Percentiles rank a stretch among this genome's conserved stretches.
Conservation (phyloP, 2,888 invertebrate genomes). For the Erynnis tages region DNA sequence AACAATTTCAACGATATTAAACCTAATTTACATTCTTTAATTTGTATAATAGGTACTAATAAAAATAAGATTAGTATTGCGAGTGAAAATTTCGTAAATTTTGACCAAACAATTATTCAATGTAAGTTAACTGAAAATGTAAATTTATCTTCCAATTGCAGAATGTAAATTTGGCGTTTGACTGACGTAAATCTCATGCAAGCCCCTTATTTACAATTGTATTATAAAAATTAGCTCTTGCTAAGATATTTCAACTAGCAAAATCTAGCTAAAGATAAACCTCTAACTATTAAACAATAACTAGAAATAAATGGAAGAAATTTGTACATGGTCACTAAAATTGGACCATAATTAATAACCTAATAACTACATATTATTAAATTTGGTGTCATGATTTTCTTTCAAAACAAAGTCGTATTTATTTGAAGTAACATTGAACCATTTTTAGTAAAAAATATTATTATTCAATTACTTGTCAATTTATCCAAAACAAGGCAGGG, state of each 20-base stretch:
- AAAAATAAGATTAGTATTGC: too few relatives aligned
- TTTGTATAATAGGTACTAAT: too few relatives aligned
- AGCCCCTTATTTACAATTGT: conserved; percentile 11
- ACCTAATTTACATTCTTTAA: conserved; percentile 12
- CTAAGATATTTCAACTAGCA: conserved; percentile 38
- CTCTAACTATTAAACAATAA: conserved; percentile 7
- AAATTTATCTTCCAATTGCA: background rate
- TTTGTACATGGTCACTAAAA: conserved; percentile 7
- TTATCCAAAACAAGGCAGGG: too few relatives aligned
- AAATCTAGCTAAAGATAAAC: conserved; percentile 36
- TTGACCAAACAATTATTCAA: too few relatives aligned
- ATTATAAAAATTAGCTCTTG: conserved; percentile 1
- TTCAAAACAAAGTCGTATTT: too few relatives aligned
- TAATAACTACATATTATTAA: background rate
- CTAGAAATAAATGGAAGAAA: conserved; percentile 20
- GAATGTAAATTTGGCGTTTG: conserved; percentile 14
- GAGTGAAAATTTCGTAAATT: too few relatives aligned
- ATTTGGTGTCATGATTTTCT: conserved; percentile 21
- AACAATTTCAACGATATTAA: background rate
- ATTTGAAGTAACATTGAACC: too few relatives aligned
- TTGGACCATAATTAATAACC: conserved; percentile 19
- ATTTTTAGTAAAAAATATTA: too few relatives aligned
- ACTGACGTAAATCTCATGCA: background rate
- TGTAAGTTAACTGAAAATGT: background rate
- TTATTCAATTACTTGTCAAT: too few relatives aligned